Percentiles rank a stretch among this genome's conserved stretches.
Evolutionary conservation across 1,140 invertebrate genomes (phyloP).

Genomic region (Mylabris phalerata): DNA sequence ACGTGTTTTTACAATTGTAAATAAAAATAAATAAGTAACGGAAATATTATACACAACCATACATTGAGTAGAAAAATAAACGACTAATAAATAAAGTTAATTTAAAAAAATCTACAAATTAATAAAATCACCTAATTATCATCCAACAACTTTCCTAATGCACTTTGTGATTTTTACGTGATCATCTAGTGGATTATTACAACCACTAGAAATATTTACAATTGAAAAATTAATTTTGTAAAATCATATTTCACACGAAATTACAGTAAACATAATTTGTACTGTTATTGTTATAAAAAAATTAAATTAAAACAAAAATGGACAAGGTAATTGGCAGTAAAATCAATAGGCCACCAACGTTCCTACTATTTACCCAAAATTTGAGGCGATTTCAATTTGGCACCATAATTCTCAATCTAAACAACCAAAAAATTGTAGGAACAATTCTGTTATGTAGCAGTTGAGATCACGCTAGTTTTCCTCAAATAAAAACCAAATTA

Average conservation of each 20-base stretch:
- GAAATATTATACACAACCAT: slow-evolving; percentile 9
- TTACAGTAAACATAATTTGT: slow-evolving; percentile 12
- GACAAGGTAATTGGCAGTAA: slow-evolving; percentile 7
- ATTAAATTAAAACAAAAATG: slow-evolving; percentile 4
- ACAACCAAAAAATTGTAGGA: background rate
- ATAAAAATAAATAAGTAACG: background rate
- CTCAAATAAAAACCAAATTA: background rate
- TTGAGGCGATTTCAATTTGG: slow-evolving; percentile 4
- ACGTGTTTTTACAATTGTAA: background rate
- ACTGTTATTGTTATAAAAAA: slow-evolving; percentile 2
- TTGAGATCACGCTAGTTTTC: background rate
- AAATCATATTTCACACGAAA: background rate
- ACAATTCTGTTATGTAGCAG: background rate
- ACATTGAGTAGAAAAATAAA: slow-evolving; percentile 14
- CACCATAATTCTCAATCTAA: slow-evolving; percentile 5
- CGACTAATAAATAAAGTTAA: slow-evolving; percentile 5
- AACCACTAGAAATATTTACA: background rate
- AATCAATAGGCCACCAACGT: slow-evolving; percentile 5
- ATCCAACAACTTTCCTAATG: slow-evolving; percentile 17
- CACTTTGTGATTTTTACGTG: slow-evolving; percentile 15
- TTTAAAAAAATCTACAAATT: slow-evolving; percentile 4
- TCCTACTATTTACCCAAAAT: background rate
- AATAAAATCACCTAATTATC: background rate
- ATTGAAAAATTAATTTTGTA: background rate
- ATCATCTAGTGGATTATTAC: background rate